Evolutionary conservation across 2,113 vertebrate species (phyloP), one percentile per base, ranked within the genome.

Genomic region (Collichthys lucidus): DNA sequence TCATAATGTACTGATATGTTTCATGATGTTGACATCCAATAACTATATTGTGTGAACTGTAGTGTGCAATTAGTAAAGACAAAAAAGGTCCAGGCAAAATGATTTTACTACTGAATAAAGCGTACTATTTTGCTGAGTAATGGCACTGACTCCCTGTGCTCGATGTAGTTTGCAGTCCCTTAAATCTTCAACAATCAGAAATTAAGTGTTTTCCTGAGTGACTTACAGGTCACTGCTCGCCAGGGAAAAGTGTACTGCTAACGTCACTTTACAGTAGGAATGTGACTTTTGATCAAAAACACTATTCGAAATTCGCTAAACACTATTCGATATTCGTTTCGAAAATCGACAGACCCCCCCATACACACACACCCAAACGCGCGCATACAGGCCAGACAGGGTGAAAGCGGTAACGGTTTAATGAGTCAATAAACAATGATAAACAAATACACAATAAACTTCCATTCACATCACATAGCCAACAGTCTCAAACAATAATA

Each of bases 171-270:
- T 63, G 29, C 7, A 22, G 35, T 5, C 14, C 11, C 26, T 22
- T 64, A 29, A 22, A 46, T 24, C 29, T 66, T 10, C 57, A 73
- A 35, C 19, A 16, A 22, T 42, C 15, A 31, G 53, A 66, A 47
- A 65, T 56, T 35, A 67, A 67, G 46, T 22, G 20, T 65, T 66
- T 66, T 50, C 46, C 53, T 78, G 29, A 66, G 55, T 29, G 59
- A 76, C 65, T 71, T 35, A 55, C 68, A 47, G 46, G 57, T 29
- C 15, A 52, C 50, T 22, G 62, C 42, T 44, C n/a, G 11, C 17
- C 10, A 4, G 9, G 57, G 26, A 35, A 35, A 19, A 40, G 29
- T 61, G 14, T 35, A 7, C 35, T 8, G 7, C 46, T 49, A 15
- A 49, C 14, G 14, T 7, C 29, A 22, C 35, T 20, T 5, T 35